Base-by-base conservation (phyloP, 2,113 vertebrate genomes). In the Melanerpes formicivorus region DNA sequence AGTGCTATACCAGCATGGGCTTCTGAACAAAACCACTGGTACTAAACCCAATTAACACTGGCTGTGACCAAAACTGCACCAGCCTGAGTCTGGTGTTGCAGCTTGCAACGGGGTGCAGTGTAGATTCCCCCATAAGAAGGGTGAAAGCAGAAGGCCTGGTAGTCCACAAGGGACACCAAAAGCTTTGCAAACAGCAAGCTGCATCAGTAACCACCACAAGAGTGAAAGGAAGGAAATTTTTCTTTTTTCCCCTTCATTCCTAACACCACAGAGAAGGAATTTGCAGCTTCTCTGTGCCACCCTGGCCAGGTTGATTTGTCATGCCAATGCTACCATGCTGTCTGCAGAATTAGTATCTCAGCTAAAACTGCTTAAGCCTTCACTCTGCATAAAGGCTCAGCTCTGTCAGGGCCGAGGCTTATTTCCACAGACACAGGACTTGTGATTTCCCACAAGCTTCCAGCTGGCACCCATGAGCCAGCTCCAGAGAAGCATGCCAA, bases 321-420 rank as follows among this genome's bases (percentile, higher is more conserved):
- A n/a, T 1, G 21, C 29, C 63, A 50, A 59, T 0, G 0, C 27
- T 44, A 80, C 30, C 3, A 1, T 3, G 10, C 25, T 74, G 52
- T 23, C 48, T 69, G 59, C 66, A 93, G 70, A 70, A 78, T 9
- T 4, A 65, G 1, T 21, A 21, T 26, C 83, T 75, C 76, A 88
- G 76, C 59, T 55, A 58, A 80, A 72, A 26, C 22, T 40, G 7
- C 58, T 15, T 37, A 88, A 86, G 73, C 40, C 58, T 75, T 83
- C 2, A 1, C 37, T 80, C 37, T 5, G 3, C 3, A 0, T 6
- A 44, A 55, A 81, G 67, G 30, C 37, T 56, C 48, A 62, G 40
- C 63, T 40, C 62, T 79, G 56, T 13, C 25, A 46, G 77, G n/a
- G n/a, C 76, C 37, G 63, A 80, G 18, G 29, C 14, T 78, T 9